Base-by-base conservation (phyloP, 2,888 invertebrate genomes). In the Scaptomyza tumidula region DNA sequence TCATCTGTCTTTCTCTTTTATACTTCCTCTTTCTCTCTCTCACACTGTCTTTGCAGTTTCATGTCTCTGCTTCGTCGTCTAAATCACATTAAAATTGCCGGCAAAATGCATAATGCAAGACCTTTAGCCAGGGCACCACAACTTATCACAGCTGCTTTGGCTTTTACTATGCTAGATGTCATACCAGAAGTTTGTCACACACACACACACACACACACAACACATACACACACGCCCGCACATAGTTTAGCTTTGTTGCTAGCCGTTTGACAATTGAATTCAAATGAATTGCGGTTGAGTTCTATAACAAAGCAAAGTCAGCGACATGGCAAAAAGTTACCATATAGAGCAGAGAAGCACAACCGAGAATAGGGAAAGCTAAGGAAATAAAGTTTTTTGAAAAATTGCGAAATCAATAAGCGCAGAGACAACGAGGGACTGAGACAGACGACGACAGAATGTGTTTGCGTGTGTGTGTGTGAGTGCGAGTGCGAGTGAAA, bases 221-320 rank as follows among this genome's bases (percentile, higher is more conserved):
- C 56, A 56, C 35, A 39, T 1, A 39, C 35, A 45, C 54, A 60
- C 39, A 60, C 54, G 31, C 52, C 43, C 61, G 50, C 58, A 62
- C 19, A 48, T 9, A 48, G 53, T 31, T 49, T 59, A 44, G 52
- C 43, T 54, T 78, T 71, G 70, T 62, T 79, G 64, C 63, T 66
- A 66, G 55, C 56, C 49, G 59, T 69, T 71, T 59, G 76, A 66
- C 88, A 88, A 88, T 88, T 85, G 86, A 83, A 84, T 86, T 82
- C 75, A 80, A 84, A 87, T 81, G 83, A 87, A 85, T 85, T 87
- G 88, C 88, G 80, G 88, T 85, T 81, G 61, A 72, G 57, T 74
- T 71, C 59, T 69, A 74, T 70, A 67, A 65, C 71, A 77, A 79
- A 77, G 69, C 55, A 59, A 71, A 80, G 80, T 66, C 77, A 70